A percentile compares a stretch with the other conserved stretches of the same genome.
Conservation (phyloP, 2,888 invertebrate genomes). For the Zonitis immaculata region DNA sequence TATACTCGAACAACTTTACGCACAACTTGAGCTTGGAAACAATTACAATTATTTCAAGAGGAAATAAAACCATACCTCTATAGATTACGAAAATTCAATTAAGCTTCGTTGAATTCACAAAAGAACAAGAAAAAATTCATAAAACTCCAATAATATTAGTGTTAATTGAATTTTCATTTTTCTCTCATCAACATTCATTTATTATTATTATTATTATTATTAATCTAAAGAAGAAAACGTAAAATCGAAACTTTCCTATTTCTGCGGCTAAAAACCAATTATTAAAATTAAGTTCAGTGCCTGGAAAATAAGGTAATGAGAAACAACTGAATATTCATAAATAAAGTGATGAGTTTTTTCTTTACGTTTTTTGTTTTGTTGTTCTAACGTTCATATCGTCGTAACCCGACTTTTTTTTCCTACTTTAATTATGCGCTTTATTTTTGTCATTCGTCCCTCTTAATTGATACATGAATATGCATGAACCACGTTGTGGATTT, state of each 20-base stretch:
- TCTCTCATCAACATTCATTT: too few species aligned
- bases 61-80: constrained; percentile 28
- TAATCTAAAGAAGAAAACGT: too few species aligned
- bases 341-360: constrained; percentile 21
- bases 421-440: constrained; percentile 22
- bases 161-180: constrained; percentile 3
- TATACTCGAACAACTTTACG: constrained; percentile 22
- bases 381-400: neutral
- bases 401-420: constrained; percentile 14
- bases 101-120: constrained; percentile 23
- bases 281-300: constrained; percentile 18
- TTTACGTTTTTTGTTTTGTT: too few species aligned
- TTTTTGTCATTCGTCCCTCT: constrained; percentile 20
- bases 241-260: neutral
- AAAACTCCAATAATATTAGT: neutral
- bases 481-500: constrained; percentile 7
- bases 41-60: constrained; percentile 31
- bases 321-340: constrained; percentile 25
- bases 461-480: constrained; percentile 23
- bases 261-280: constrained; percentile 7
- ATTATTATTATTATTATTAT: too few species aligned
- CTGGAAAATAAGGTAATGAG: constrained; percentile 18
- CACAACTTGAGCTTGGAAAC: constrained; percentile 27
- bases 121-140: constrained; percentile 1
- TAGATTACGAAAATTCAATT: constrained; percentile 23